phyloP scores from a whole-genome alignment of 2,888 invertebrate species.

The Philonicus albiceps region DNA sequence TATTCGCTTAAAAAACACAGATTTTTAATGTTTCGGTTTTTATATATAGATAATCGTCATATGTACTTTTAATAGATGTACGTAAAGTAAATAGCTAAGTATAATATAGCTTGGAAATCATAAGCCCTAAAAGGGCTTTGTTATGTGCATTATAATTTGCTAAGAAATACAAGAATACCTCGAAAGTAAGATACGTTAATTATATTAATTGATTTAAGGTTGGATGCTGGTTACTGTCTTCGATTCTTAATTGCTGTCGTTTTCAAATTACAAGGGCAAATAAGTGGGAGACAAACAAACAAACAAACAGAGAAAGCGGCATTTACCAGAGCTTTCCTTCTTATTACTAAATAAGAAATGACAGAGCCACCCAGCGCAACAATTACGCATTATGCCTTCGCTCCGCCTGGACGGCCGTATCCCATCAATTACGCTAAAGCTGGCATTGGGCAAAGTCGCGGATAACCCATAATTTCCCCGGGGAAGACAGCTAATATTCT shows the following conservation, averaged over 20 bases:
- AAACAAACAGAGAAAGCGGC: not conserved
- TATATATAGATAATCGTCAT: no score
- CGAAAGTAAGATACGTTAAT: not conserved
- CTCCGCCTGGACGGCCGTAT: not conserved
- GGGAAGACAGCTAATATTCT: not conserved
- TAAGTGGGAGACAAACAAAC: not conserved
- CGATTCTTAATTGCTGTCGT: not conserved
- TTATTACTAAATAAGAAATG: not conserved
- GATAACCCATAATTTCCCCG: constrained; percentile 6
- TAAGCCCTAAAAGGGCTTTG: no score
- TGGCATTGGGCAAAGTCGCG: not conserved
- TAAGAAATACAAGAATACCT: no score
- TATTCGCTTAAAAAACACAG: no score
- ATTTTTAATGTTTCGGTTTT: no score
- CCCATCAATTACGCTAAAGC: not conserved
- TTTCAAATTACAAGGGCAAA: not conserved
- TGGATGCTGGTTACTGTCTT: not conserved
- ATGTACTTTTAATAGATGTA: no score
- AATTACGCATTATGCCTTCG: not conserved
- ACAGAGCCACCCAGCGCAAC: not conserved
- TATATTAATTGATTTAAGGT: not conserved
- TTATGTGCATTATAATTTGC: no score
- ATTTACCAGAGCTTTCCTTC: not conserved
- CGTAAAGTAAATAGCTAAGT: no score
- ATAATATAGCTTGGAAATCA: no score